Evolutionary conservation across 2,113 vertebrate species (phyloP), one percentile per base, ranked within the genome.

Genomic region (Microtus pennsylvanicus): DNA sequence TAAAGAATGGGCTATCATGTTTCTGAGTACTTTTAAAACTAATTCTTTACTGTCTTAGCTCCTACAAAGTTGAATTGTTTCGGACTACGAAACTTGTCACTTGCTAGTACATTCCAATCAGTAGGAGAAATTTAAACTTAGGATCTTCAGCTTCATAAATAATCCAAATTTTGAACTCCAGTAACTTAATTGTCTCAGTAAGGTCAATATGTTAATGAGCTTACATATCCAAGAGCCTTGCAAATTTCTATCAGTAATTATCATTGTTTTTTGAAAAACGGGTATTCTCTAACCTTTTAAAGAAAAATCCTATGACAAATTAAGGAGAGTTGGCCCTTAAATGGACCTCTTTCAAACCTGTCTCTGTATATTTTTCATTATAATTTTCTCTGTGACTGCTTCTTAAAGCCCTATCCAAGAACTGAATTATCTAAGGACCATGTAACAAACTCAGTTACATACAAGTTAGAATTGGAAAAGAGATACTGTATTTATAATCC

Each of bases 1-100:
- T 42, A 93, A 96, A 75, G 75, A 98, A 90, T 74, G 28, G 22
- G 17, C 28, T 89, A 96, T 45, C 80, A 33, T 95, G 95, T 97
- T 96, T 94, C 96, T 93, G 86, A 92, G 22, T 95, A 96, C 80
- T 93, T 52, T 87, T 1, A 0, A 87, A 67, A 97, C 82, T 87
- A 97, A 98, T 97, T 97, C 82, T 96, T 45, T 50, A 80, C 30
- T 6, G 0, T 96, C 52, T 94, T 94, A 94, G 58, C 77, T 94
- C 92, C 94, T 97, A 97, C 89, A 97, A 97, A 97, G n/a, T 75
- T 94, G 97, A 98, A 92, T 5, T 0, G 42, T 94, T 98, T 98
- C 92, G 96, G 58, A 95, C 94, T 50, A 10, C 94, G 93, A 95
- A 76, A 94, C 61, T 97, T 80, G 96, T 97, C 97, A 98, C 67